A percentile compares a stretch with the other conserved stretches of the same genome.
phyloP scores from a whole-genome alignment of 2,113 vertebrate genomes.

The Ictidomys tridecemlineatus region DNA sequence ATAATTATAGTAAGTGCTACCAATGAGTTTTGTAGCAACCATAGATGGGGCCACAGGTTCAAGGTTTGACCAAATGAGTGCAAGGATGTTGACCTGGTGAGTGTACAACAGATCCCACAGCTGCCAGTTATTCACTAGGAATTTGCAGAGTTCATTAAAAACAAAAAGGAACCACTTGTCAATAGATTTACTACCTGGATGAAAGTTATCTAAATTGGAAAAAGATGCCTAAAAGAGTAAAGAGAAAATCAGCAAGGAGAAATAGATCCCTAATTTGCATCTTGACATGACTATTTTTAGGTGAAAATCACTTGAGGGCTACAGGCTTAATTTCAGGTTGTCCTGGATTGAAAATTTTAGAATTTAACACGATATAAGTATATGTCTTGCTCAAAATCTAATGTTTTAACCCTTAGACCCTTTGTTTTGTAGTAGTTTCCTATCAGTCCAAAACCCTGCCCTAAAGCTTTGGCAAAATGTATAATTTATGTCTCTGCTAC shows the following conservation, averaged over 20 bases:
- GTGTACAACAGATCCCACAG: fast-evolving
- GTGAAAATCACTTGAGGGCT: neutral
- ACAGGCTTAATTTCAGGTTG: constrained; percentile 20
- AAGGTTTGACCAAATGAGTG: neutral
- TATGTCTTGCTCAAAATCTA: neutral
- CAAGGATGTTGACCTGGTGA: neutral
- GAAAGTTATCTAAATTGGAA: constrained; percentile 21
- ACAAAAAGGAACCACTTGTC: neutral
- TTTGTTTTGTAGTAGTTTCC: neutral
- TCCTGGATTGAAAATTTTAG: neutral
- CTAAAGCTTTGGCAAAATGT: neutral
- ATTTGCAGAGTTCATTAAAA: neutral
- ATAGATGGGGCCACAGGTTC: neutral
- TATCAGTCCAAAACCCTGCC: neutral
- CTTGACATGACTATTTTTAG: neutral
- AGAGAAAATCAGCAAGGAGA: neutral
- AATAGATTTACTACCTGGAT: neutral
- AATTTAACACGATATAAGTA: neutral
- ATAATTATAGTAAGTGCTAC: neutral
- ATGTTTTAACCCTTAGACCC: neutral
- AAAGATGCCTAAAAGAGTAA: neutral
- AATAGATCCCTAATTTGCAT: neutral
- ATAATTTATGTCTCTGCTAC: neutral
- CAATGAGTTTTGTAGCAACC: neutral
- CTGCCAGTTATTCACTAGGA: neutral